Evolutionary conservation across 2,113 vertebrate genomes (phyloP), one percentile per base, ranked within the genome.

Genomic region (Cyanoramphus novaezelandiae): DNA sequence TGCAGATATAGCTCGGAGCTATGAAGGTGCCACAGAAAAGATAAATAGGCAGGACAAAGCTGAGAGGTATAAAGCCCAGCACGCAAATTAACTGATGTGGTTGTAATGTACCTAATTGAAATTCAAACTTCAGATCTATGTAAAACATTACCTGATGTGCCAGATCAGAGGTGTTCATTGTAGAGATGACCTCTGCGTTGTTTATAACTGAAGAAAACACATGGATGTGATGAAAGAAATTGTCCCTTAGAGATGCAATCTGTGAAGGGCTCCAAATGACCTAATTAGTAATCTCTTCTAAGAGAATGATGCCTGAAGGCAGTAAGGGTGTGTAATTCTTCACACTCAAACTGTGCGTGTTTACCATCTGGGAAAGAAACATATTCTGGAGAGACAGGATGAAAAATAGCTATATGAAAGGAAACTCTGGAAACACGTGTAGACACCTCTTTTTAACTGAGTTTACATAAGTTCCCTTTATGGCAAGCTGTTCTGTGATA

Each of bases 231-330:
- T 94, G 69, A 83, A 71, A 94, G 59, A 93, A 79, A 60, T 78
- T 86, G 47, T 67, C 59, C 47, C 76, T 91, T 70, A 65, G 94
- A 88, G 82, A 46, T 81, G 63, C 49, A 95, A 72, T 55, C 67
- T 94, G 52, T 57, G 62, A 69, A 85, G 90, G 35, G 35, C 89
- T 97, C 37, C 46, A 89, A 92, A 93, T 92, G 52, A 79, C 75
- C 69, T 88, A 87, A 96, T 97, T 96, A 97, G 35, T 49, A 81
- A 92, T 70, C 18, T 31, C 60, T 77, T 78, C 72, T 27, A 78
- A 71, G 63, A 53, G 17, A 19, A 7, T 16, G 16, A 39, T 15
- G 27, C 33, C 52, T 57, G 43, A 85, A 63, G 49, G 55, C 50
- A 90, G 33, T 2, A 16, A 83, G 31, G 18, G 83, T 23, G 33